Conservation (phyloP, 2,888 invertebrate genomes). For the Apotomis betuletana region DNA sequence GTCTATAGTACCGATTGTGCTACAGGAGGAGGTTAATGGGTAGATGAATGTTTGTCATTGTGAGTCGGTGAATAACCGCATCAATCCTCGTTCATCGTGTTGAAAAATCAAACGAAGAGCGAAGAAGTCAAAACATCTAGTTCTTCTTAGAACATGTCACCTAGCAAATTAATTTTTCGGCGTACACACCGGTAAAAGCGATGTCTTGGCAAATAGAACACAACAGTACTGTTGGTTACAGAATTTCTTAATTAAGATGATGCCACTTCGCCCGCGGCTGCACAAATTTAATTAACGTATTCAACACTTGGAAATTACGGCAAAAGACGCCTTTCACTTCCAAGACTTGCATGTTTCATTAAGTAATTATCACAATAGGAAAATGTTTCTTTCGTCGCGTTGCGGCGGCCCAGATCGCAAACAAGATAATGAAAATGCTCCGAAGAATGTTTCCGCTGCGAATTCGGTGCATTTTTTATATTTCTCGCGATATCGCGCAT, state of each 20-base stretch:
- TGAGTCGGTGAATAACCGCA: too few species aligned
- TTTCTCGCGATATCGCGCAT: not conserved
- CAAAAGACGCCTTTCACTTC: slow-evolving; percentile 10
- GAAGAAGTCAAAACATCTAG: too few species aligned
- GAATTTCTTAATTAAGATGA: slow-evolving; percentile 27
- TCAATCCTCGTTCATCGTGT: too few species aligned
- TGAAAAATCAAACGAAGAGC: too few species aligned
- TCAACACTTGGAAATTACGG: slow-evolving; percentile 22
- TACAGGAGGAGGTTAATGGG: too few species aligned
- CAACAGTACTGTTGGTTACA: slow-evolving; percentile 9
- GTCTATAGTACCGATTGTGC: too few species aligned
- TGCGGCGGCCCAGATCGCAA: slow-evolving; percentile 7
- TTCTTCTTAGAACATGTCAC: not conserved
- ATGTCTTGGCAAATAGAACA: not conserved
- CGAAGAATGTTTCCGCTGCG: not conserved
- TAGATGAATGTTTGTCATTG: too few species aligned
- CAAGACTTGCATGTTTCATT: slow-evolving; percentile 28
- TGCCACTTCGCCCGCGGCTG: slow-evolving; percentile 16
- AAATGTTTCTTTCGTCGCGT: slow-evolving; percentile 9
- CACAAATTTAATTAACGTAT: slow-evolving; percentile 39
- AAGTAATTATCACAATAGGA: slow-evolving; percentile 25
- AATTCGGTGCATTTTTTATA: slow-evolving; percentile 2
- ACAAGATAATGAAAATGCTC: slow-evolving; percentile 8
- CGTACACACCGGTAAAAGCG: not conserved
- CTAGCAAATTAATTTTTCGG: not conserved